phyloP scores from a whole-genome alignment of 2,888 invertebrate species.

The Busseola fusca region DNA sequence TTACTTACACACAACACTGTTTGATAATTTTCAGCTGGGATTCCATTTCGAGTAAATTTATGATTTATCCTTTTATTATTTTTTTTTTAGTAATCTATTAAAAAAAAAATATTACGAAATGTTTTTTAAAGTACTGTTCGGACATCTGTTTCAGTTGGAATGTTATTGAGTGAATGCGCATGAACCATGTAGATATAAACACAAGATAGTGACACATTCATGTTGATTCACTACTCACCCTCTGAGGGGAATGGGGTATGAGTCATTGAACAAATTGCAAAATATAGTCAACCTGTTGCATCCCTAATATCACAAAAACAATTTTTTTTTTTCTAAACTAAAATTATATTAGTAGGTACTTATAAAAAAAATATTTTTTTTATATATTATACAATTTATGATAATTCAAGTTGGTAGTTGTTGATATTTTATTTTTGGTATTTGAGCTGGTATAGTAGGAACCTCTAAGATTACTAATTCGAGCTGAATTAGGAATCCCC shows the following conservation, averaged over 20 bases:
- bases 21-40: constrained; percentile 27
- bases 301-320: background rate
- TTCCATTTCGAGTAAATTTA: constrained; percentile 27
- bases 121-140: background rate
- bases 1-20: constrained; percentile 37
- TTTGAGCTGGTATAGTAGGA: too few relatives aligned
- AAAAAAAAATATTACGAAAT: background rate
- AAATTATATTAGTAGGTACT: too few relatives aligned
- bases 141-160: background rate
- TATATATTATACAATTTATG: too few relatives aligned
- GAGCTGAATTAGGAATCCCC: too few relatives aligned
- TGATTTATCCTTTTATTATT: background rate
- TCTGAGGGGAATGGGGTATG: constrained; percentile 6
- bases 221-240: constrained; percentile 48
- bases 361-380: too few relatives aligned
- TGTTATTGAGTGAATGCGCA: constrained; percentile 13
- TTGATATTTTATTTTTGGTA: too few relatives aligned
- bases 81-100: too few relatives aligned
- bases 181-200: constrained; percentile 32
- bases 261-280: constrained; percentile 29
- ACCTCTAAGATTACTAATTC: too few relatives aligned
- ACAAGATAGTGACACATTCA: constrained; percentile 32
- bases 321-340: background rate
- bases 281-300: constrained; percentile 16
- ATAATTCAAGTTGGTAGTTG: too few relatives aligned